Conservation (phyloP, 2,888 invertebrate species). For the Stenchaetothrips biformis region DNA sequence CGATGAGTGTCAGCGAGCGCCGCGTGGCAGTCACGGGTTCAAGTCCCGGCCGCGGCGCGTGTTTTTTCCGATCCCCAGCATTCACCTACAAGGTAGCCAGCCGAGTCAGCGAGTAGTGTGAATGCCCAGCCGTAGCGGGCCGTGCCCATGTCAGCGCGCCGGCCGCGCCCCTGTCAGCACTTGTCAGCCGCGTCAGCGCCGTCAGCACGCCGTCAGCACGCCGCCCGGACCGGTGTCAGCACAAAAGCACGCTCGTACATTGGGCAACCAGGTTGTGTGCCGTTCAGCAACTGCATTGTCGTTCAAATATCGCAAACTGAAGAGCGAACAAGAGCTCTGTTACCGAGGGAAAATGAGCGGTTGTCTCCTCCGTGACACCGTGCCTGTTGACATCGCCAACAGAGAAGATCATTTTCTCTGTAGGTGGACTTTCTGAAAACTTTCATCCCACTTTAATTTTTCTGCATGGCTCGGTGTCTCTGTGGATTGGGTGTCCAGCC, state of each 20-base stretch:
- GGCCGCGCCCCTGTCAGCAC: not conserved
- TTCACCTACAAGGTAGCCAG: not conserved
- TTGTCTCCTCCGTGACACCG: too few relatives aligned
- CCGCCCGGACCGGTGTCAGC: not conserved
- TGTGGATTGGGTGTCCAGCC: too few relatives aligned
- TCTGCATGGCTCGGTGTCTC: too few relatives aligned
- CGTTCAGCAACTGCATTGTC: too few relatives aligned
- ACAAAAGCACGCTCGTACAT: not conserved
- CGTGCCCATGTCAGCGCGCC: not conserved
- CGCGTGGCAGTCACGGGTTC: not conserved
- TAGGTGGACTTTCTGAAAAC: too few relatives aligned
- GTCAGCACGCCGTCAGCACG: not conserved
- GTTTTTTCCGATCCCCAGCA: not conserved
- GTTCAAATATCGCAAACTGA: too few relatives aligned
- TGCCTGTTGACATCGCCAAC: too few relatives aligned
- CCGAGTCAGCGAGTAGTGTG: not conserved
- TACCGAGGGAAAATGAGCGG: too few relatives aligned
- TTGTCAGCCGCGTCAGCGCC: conserved; percentile 5
- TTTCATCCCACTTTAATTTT: too few relatives aligned
- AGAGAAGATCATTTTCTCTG: too few relatives aligned
- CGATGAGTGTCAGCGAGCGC: too few relatives aligned
- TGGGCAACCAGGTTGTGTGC: not conserved
- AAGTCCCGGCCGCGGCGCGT: not conserved
- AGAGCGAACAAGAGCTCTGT: too few relatives aligned
- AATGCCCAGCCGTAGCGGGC: not conserved